Base-by-base conservation (phyloP, 2,888 invertebrate genomes). In the Molanna angustata region DNA sequence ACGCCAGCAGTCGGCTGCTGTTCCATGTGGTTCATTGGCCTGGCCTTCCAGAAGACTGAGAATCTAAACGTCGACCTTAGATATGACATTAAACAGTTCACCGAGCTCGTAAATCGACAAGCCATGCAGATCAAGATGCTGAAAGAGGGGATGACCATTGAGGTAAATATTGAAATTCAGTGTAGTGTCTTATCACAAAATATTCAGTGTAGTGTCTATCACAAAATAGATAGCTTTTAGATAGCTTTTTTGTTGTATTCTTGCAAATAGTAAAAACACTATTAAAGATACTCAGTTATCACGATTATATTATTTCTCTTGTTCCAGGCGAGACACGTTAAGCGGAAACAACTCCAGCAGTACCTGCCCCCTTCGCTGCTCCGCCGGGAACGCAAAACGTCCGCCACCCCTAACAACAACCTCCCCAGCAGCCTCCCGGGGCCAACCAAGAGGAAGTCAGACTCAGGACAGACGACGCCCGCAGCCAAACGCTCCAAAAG, bases 21-120 rank as follows among this genome's bases (percentile, higher is more conserved):
- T 67, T 89, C 90, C 4, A 88, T 95, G 85, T 99, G 99, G 99
- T 98, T 98, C 72, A 94, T 99, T 64, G 99, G 99, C 0, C 78
- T 99, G 46, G 87, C 90, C 59, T 95, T 99, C 68, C 87, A 88
- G 63, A 93, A 92, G 74, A 84, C 87, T 11, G 87, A 88, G 67
- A 90, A 89, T 67, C 76, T 93, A 44, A 94, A 95, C 66, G 85
- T 99, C 46, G 94, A 98, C 73, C 82, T 98, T 53, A 97, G 97
- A 0, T 85, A 85, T 61, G 96, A 95, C 67, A 97, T 98, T 61
- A 87, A 88, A 63, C 83, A 83, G 45, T 98, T 98, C 72, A 93
- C 91, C 0, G 89, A 94, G 64, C 84, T 88, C 22, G 94, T 95
- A 68, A 84, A 83, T 69, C 80, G 83, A 61, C 88, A 89, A 68